Base-by-base conservation (phyloP, 1,140 invertebrate species). In the Mesaphorura yosii region DNA sequence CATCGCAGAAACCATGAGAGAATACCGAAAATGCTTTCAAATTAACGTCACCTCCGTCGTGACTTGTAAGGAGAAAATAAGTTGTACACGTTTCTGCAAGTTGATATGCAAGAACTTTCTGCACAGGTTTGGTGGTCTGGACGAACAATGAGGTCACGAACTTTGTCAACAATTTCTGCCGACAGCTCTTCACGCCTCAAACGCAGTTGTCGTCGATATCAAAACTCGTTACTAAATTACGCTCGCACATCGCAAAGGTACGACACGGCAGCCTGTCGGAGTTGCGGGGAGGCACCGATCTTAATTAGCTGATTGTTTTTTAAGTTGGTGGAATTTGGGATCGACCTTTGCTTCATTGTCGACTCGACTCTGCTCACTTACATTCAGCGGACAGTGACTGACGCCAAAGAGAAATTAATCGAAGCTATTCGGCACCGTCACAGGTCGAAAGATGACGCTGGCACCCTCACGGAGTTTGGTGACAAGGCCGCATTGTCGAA, bases 111-210 rank as follows among this genome's bases (percentile, higher is more conserved):
- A 34, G 5, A 42, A n/a, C 58, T 58, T 52, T 23, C 54, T 20
- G 52, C 56, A 40, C 66, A 85, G 88, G 85, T 57, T 82, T 93
- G 60, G 79, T 92, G 56, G 84, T 93, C 1, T 96, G 92, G 92
- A 82, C 84, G 55, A 86, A 84, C 62, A 76, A 81, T 57, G 90
- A 98, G 72, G 70, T 97, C 40, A 82, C 81, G 66, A 65, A 76
- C 79, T 72, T 83, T 86, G 66, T 88, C 75, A 67, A 81, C 74
- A 70, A 85, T 79, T 79, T 83, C 83, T 68, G 81, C 79, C 63
- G 91, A 79, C 90, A 96, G 70, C 83, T 96, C 19, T 93, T 98
- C 67, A 85, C 84, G 60, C 86, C 89, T 15, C 88, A 94, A 72
- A 82, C 86, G 48, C 79, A 82, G 4, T 67, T 94, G 51, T 81